Evolutionary conservation across 2,797 vertebrate species (phyloP), one percentile per base, ranked within the genome.

Genomic region (Coranthus polyacanthus): DNA sequence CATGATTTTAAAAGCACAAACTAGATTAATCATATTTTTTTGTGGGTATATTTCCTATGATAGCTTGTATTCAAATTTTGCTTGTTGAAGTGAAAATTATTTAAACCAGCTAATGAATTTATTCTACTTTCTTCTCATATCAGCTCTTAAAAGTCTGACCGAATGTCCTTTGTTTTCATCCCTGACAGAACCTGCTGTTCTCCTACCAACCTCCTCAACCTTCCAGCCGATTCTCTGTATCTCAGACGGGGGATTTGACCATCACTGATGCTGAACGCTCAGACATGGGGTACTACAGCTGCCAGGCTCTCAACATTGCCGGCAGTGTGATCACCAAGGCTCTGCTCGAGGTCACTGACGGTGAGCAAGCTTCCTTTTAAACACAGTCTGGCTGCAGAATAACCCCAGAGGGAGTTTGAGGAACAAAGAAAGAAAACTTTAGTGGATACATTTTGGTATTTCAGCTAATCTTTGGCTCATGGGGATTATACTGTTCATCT

Each of bases 241-340:
- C 98, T 54, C 98, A 98, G 86, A 96, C 94, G 0, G 98, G 98
- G 3, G 97, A 98, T 78, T 95, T 99, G 83, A 99, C 97, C 72
- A 96, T 99, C 91, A 97, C 95, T 5, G 96, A 95, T 1, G 95
- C 96, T 46, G 96, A 97, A 81, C 92, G 95, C 72, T 96, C 96
- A 41, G 98, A 99, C 75, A 92, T 95, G 78, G 98, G 97, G 1
- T 97, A 96, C 83, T 99, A 99, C 73, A 98, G 97, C 91, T 99
- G 98, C 92, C 98, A 99, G 93, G 98, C 98, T 38, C 94, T 99
- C 76, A 99, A 99, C 89, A 97, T 99, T 58, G 98, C 98, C 0
- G 98, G 98, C 82, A 99, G 97, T 62, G 98, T 99, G 86, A 98
- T 98, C 91, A 98, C 97, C 87, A 99, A 99, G 88, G 98, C 97